phyloP scores from a whole-genome alignment of 2,888 invertebrate genomes.

The Euclidia mi region DNA sequence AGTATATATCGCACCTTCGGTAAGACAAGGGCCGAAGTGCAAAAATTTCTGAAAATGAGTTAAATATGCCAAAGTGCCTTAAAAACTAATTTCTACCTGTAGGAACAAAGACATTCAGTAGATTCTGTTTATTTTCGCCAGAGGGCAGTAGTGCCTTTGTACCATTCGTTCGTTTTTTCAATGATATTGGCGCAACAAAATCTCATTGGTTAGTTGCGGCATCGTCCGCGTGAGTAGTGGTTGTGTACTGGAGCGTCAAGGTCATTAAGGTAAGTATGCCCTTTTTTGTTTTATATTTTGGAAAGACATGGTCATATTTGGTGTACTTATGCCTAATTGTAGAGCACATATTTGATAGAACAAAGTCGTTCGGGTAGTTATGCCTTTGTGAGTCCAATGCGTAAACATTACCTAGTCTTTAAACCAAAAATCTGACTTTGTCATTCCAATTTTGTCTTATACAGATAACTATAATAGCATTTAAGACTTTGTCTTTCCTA shows the following conservation, averaged over 20 bases:
- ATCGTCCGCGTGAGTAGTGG: slow-evolving; percentile 16
- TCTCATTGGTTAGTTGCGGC: slow-evolving; percentile 33
- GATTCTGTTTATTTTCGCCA: neutral
- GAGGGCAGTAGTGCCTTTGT: neutral
- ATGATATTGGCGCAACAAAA: slow-evolving; percentile 32
- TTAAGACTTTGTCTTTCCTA: slow-evolving; percentile 18
- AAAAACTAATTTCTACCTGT: slow-evolving; percentile 21
- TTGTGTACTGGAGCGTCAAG: slow-evolving; percentile 24
- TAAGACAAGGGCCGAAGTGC: slow-evolving; percentile 20
- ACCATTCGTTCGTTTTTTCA: slow-evolving; percentile 1
- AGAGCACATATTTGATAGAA: slow-evolving; percentile 12
- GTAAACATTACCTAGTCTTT: slow-evolving; percentile 15
- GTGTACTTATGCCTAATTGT: slow-evolving; percentile 21
- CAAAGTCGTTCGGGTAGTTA: slow-evolving; percentile 29
- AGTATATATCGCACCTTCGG: slow-evolving; percentile 25
- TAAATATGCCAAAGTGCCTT: slow-evolving; percentile 24
- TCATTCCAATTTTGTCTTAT: slow-evolving; percentile 29
- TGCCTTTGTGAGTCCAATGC: slow-evolving; percentile 30
- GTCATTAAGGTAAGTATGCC: slow-evolving; percentile 31
- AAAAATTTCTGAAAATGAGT: slow-evolving; percentile 21
- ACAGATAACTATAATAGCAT: slow-evolving; percentile 19
- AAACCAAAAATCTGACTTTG: slow-evolving; percentile 28
- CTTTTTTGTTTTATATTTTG: slow-evolving; percentile 23
- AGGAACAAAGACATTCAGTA: slow-evolving; percentile 10
- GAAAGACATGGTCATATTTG: slow-evolving; percentile 18